Evolutionary conservation across 2,113 vertebrate genomes (phyloP).

Genomic region (Dromaius novaehollandiae): DNA sequence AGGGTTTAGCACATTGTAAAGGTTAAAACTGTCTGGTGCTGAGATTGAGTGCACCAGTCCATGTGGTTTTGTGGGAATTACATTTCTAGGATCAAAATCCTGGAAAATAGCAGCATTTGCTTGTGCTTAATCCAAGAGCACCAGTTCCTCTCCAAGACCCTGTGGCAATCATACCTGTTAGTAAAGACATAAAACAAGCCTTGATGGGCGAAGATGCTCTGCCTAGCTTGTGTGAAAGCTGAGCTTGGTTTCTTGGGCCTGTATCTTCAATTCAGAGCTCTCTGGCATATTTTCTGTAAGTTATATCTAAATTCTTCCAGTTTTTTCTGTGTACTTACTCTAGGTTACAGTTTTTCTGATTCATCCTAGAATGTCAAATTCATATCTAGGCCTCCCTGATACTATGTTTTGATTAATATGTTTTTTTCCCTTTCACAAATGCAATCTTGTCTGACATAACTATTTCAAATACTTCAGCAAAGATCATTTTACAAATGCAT

Average conservation of each 20-base stretch:
- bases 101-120: neutral
- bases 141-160: accelerated
- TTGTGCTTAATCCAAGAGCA: neutral
- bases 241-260: neutral
- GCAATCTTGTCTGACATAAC: neutral
- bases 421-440: neutral
- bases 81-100: neutral
- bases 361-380: neutral
- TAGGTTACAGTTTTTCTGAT: too few relatives aligned
- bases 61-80: neutral
- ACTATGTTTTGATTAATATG: neutral
- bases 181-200: neutral
- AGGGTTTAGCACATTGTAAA: neutral
- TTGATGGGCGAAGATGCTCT: neutral
- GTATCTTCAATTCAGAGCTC: neutral
- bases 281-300: too few relatives aligned
- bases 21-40: neutral
- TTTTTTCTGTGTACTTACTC: too few relatives aligned
- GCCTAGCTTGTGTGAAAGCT: neutral
- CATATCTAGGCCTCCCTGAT: neutral
- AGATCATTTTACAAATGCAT: neutral
- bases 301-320: too few relatives aligned
- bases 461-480: neutral
- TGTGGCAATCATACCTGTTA: neutral
- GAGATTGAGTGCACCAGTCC: neutral